Base-by-base conservation (phyloP, 2,888 invertebrate genomes). In the Zaprionus lineosus region DNA sequence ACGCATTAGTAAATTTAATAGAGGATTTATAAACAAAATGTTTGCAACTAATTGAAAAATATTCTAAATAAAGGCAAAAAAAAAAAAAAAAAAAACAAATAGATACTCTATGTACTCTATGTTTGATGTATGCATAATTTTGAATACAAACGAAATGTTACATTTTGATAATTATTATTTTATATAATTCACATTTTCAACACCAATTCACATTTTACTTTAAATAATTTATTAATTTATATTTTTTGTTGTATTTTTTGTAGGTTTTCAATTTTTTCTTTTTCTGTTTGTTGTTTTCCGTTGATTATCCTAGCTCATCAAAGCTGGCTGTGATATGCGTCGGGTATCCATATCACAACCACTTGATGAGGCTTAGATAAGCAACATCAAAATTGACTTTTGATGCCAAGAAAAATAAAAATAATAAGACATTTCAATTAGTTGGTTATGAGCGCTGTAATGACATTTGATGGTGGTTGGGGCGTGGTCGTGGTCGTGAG, bases 271-370 rank as follows among this genome's bases (percentile, higher is more conserved):
- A 1, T 33, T 41, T 21, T 12, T 5, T 9, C n/a, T 47, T 24
- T 6, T 11, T 48, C 51, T 47, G 46, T 56, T 59, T 58, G 89
- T 83, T 89, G 89, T 86, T 57, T 84, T 82, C 88, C 89, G 88
- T 89, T 89, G 89, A 86, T 88, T 89, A 88, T 89, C 89, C 92
- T 91, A 94, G 94, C 94, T 95, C 94, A 94, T 96, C 96, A 96
- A 97, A 96, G 97, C 97, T 97, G 96, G 97, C 97, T 97, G 97
- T 97, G 97, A 97, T 97, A 97, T 96, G 96, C 91, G 91, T 88
- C 88, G 84, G 86, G 78, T 90, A 90, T 89, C 89, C 90, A 95
- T 93, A 92, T 93, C 96, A 95, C 96, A 95, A 92, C 95, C 96
- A 95, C 94, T 94, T 94, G 95, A 96, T 93, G 93, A 93, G 93